Base-by-base conservation (phyloP, 2,797 vertebrate genomes). In the Sebastes reedi region DNA sequence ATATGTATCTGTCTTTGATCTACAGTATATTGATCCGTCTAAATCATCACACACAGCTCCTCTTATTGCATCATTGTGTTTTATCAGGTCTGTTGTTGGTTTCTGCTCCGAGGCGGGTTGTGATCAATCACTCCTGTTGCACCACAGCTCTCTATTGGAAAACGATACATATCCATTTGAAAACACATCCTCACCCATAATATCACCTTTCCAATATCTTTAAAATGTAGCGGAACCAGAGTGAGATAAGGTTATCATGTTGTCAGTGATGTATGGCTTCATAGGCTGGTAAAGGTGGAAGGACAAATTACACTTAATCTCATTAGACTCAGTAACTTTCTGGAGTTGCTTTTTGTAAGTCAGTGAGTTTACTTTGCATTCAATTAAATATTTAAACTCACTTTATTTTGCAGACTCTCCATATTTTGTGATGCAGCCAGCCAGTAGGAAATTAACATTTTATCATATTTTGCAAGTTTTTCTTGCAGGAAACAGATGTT, bases 231-330 rank as follows among this genome's bases (percentile, higher is more conserved):
- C 46, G 27, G 22, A 36, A 29, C 39, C 27, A 4, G 62, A 24
- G 25, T 42, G 67, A 61, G 76, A 72, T 84, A 60, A 81, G 46
- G 39, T 71, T 65, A 67, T 56, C n/a, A 60, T 3, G 30, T 6
- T 71, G 52, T 30, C 74, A 70, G 82, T 80, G 84, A 84, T 78
- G 67, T 62, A 84, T 18, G 39, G 72, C 79, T 81, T 30, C 5
- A 7, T 5, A 24, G 60, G 61, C 68, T 18, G 59, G 24, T 36
- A 46, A 72, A 79, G 76, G 73, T 56, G 62, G 42, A 67, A 77
- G 36, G 76, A 75, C 73, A 75, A 73, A 80, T 75, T 59, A 54
- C 54, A 46, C 60, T 46, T 42, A 6, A 68, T 67, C 36, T 83
- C 58, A 77, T 80, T 65, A 50, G 24, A 27, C 58, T 27, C n/a